Conservation (phyloP, 1,140 invertebrate genomes). For the Drosophila tsacasi region DNA sequence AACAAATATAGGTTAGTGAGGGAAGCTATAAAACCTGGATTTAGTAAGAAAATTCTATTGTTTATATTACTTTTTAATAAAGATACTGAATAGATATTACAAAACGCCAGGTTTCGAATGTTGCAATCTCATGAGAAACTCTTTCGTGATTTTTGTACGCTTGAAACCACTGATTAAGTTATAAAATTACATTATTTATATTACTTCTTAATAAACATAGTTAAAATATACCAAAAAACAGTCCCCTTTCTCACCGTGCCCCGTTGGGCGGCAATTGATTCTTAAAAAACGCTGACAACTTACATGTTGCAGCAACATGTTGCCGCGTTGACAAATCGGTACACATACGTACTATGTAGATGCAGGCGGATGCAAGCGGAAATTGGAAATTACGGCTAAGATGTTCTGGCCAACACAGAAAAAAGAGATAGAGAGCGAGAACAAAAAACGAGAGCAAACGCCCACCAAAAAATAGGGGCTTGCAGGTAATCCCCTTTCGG, state of each 20-base stretch:
- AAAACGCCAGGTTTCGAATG: too few relatives aligned
- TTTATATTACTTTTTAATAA: too few relatives aligned
- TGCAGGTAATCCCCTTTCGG: constrained; percentile 43
- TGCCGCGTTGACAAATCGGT: constrained; percentile 78
- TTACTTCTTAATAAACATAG: background rate
- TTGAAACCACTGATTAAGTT: background rate
- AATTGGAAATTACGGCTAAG: constrained; percentile 81
- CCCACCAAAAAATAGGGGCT: constrained; percentile 58
- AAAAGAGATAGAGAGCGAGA: background rate
- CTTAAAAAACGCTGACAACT: constrained; percentile 79
- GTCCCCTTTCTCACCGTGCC: background rate
- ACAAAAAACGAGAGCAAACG: constrained; percentile 49
- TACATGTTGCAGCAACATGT: constrained; percentile 77
- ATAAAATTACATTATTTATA: background rate
- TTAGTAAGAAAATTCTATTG: too few relatives aligned
- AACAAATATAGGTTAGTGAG: background rate
- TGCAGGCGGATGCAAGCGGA: constrained; percentile 60
- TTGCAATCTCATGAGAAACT: background rate
- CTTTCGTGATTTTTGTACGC: background rate
- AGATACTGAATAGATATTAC: too few relatives aligned
- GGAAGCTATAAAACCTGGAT: too few relatives aligned
- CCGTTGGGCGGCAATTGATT: constrained; percentile 75
- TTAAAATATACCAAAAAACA: background rate
- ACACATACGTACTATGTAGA: constrained; percentile 23
- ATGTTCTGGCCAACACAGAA: constrained; percentile 16